Base-by-base conservation (phyloP, 2,797 vertebrate genomes). In the Monodelphis domestica region DNA sequence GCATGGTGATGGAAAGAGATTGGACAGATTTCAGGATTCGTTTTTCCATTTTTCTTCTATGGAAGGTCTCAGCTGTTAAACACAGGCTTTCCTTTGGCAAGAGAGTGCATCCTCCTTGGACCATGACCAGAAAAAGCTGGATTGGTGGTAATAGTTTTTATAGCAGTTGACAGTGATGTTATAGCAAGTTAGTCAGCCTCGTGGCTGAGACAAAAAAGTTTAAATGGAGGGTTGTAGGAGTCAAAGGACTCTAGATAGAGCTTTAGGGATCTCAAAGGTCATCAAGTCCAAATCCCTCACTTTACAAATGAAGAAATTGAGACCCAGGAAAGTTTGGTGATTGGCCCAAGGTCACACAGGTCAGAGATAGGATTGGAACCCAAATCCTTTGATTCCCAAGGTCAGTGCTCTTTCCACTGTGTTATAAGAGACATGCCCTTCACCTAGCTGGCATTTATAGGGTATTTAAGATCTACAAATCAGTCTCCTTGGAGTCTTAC, bases 1-100 rank as follows among this genome's bases (percentile, higher is more conserved):
- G 15, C n/a, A 3, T 33, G 10, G 26, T 50, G 6, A 45, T 29
- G 55, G 90, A 70, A 63, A 63, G 53, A 5, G 0, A 11, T 29
- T 26, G 15, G 50, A 28, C 52, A 2, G 0, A 14, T 1, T 70
- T 59, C 87, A 15, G 2, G 0, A 3, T 11, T 0, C 2, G n/a
- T 88, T 52, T 93, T 87, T 93, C 54, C 29, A 0, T 70, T 92
- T 84, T 24, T 15, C 88, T 24, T 15, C 88, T 63, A 30, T 9
- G 21, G 54, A 63, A 53, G 78, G 29, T 78, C 54, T 33, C n/a
- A 12, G 88, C 70, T 51, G 53, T 56, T 87, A 4, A 33, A 45
- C 4, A 0, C 30, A 0, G 0, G 59, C 5, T 26, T 24, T 90
- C 45, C 0, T 5, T 30, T 7, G 51, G 53, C 70, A 2, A 9